Evolutionary conservation across 1,140 invertebrate genomes (phyloP).

Genomic region (Lineus longissimus): DNA sequence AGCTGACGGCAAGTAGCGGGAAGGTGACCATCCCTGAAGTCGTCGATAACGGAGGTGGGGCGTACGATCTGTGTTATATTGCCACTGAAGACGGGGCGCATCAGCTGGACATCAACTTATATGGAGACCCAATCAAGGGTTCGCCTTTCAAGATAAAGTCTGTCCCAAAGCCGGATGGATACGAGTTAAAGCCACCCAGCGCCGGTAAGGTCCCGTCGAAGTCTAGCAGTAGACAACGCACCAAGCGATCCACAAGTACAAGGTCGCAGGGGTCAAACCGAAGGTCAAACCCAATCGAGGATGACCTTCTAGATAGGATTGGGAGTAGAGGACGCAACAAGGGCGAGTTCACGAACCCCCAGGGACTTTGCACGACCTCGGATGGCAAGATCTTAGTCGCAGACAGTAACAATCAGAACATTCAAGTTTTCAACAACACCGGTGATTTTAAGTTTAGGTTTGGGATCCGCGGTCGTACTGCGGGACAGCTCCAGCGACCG

Average conservation of each 20-base stretch:
- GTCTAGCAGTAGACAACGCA: conserved; percentile 44
- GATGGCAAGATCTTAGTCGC: conserved; percentile 57
- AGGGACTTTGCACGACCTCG: conserved; percentile 50
- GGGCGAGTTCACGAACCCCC: conserved; percentile 63
- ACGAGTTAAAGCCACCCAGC: conserved; percentile 23
- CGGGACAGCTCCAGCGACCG: conserved; percentile 60
- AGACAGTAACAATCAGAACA: conserved; percentile 62
- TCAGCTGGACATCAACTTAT: conserved; percentile 52
- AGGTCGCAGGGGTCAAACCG: conserved; percentile 52
- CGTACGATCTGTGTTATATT: conserved; percentile 55
- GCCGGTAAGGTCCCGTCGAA: conserved; percentile 35
- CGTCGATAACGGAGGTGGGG: conserved; percentile 56
- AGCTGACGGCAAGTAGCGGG: conserved; percentile 26
- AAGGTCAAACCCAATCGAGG: conserved; percentile 55
- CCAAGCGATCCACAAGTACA: conserved; percentile 49
- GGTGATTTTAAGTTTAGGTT: conserved; percentile 53
- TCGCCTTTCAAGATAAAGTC: conserved; percentile 55
- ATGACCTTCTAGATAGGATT: conserved; percentile 51
- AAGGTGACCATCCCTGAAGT: conserved; percentile 41
- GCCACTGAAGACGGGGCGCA: conserved; percentile 51
- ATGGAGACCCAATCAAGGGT: conserved; percentile 54
- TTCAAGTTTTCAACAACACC: conserved; percentile 52
- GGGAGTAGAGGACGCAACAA: conserved; percentile 57
- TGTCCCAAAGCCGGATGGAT: conserved; percentile 19
- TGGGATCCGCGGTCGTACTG: conserved; percentile 55